Evolutionary conservation across 2,888 invertebrate genomes (phyloP).

Genomic region (Dione juno): DNA sequence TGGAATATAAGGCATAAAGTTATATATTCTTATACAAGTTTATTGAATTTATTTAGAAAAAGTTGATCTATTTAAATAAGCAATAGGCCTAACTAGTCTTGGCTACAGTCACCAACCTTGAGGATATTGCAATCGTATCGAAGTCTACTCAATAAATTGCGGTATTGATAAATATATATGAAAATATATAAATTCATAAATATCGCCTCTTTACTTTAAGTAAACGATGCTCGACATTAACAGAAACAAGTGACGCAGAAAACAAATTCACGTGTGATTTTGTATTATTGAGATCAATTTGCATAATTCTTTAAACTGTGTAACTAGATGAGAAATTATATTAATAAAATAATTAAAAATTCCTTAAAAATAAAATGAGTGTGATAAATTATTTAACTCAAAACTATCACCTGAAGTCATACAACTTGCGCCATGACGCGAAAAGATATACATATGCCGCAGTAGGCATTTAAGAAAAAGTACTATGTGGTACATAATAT

Average conservation of each 20-base stretch:
- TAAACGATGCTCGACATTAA: too few species aligned
- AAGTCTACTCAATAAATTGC: not conserved
- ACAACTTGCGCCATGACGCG: not conserved
- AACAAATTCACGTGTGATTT: too few species aligned
- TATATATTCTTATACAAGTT: conserved; percentile 5
- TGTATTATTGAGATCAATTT: too few species aligned
- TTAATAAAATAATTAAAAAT: too few species aligned
- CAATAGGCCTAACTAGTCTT: conserved; percentile 10
- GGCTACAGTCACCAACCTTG: conserved; percentile 11
- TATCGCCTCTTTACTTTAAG: too few species aligned
- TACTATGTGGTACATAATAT: not conserved
- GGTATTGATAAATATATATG: too few species aligned
- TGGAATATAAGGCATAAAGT: not conserved
- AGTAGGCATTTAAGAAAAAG: not conserved
- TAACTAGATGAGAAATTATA: too few species aligned
- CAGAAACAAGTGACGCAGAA: too few species aligned
- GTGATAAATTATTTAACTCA: too few species aligned
- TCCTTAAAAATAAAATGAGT: too few species aligned
- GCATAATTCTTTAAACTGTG: too few species aligned
- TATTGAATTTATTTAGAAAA: conserved; percentile 8
- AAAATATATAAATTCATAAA: too few species aligned
- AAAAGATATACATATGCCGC: not conserved
- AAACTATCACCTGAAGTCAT: not conserved
- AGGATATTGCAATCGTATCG: conserved; percentile 3
- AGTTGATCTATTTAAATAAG: conserved; percentile 15